Evolutionary conservation across 1,140 invertebrate species (phyloP).

Genomic region (Papilio dardanus): DNA sequence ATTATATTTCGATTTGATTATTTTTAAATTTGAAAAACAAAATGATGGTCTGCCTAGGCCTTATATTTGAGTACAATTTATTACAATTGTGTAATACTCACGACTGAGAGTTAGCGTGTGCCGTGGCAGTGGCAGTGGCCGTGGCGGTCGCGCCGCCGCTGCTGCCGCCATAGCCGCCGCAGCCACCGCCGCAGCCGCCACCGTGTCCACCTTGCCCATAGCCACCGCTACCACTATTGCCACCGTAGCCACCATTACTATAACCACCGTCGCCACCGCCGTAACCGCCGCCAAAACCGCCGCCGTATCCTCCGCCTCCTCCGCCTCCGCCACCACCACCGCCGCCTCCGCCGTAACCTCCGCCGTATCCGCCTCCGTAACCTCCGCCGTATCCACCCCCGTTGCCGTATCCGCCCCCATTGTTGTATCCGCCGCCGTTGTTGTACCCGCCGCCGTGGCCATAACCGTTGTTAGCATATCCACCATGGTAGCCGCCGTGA

Average conservation of each 20-base stretch:
- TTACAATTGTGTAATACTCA: neutral
- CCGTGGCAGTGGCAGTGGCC: slow-evolving; percentile 42
- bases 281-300: slow-evolving; percentile 38
- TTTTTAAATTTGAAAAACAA: neutral
- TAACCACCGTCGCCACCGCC: slow-evolving; percentile 35
- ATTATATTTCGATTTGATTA: neutral
- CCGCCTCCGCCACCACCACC: slow-evolving; percentile 39
- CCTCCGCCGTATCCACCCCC: slow-evolving; percentile 44
- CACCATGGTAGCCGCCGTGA: slow-evolving; percentile 36
- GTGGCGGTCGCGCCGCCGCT: slow-evolving; percentile 2
- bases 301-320: slow-evolving; percentile 15
- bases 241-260: slow-evolving; percentile 37
- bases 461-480: slow-evolving; percentile 38
- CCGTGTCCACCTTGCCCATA: slow-evolving; percentile 20
- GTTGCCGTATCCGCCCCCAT: slow-evolving; percentile 36
- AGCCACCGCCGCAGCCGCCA: slow-evolving; percentile 36
- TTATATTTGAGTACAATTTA: neutral
- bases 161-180: slow-evolving; percentile 28
- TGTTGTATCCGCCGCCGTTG: slow-evolving; percentile 34
- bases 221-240: slow-evolving; percentile 39
- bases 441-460: slow-evolving; percentile 41
- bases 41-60: too few relatives aligned
- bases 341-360: slow-evolving; percentile 40
- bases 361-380: slow-evolving; percentile 38
- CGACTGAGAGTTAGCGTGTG: slow-evolving; percentile 32